Base-by-base conservation (phyloP, 1,140 invertebrate genomes). In the Tigriopus japonicus region DNA sequence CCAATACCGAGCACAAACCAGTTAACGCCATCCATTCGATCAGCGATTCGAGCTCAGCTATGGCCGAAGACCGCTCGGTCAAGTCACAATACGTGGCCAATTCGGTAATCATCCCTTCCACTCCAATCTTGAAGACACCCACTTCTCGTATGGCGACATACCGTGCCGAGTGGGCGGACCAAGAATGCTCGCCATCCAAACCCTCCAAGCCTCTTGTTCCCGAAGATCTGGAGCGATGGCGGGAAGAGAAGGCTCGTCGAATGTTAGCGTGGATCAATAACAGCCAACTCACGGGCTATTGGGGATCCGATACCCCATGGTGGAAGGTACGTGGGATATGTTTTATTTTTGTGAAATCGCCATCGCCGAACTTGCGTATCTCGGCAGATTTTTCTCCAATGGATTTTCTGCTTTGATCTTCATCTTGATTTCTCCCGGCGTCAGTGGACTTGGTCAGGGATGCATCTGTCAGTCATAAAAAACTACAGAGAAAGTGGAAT, bases 221-320 rank as follows among this genome's bases (percentile, higher is more conserved):
- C 35, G 63, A 65, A 53, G 65, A 68, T 53, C 35, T 56, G 7
- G 63, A 67, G 42, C 56, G 65, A 23, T 69, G 68, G 66, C 56
- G 67, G 61, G 61, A 66, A 41, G 68, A 67, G 59, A 69, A 68
- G 63, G 65, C 67, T 14, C 66, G 66, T 51, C 54, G 69, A 60
- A 69, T 70, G 69, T 59, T 70, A 13, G 62, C 69, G 14, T 70
- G 69, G 69, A 66, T 70, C 24, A 66, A 69, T 42, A 58, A 40
- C 28, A 41, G 24, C 23, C 55, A 58, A 53, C 65, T 65, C 19
- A 58, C 55, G 35, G 60, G 53, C 15, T 49, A 51, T 17, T n/a
- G 28, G 23, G 43, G 52, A 49, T 42, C 43, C 23, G 28, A 14
- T 51, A 60, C 63, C 40, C 52, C 59, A 21, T 66, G 65, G 66